phyloP scores from a whole-genome alignment of 1,140 invertebrate genomes.

The Aporrectodea caliginosa region DNA sequence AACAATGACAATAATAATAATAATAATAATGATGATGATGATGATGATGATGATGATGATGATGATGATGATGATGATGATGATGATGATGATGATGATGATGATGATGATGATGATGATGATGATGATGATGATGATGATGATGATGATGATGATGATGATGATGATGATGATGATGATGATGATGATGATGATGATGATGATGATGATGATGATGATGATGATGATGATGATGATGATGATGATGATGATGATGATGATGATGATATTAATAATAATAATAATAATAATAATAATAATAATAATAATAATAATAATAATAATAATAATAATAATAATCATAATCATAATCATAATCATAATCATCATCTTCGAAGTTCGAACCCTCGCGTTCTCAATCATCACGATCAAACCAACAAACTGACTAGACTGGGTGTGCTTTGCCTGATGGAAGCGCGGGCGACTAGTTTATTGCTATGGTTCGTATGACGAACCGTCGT shows the following conservation, averaged over 20 bases:
- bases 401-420: too few relatives aligned
- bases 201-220: constrained; percentile 13
- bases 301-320: constrained; percentile 10
- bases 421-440: not conserved
- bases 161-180: constrained; percentile 21
- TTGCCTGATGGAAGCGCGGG: not conserved
- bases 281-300: constrained; percentile 11
- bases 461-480: not conserved
- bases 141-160: constrained; percentile 14
- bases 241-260: constrained; percentile 18
- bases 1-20: not conserved
- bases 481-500: not conserved
- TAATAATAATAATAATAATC: not conserved
- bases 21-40: not conserved
- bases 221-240: constrained; percentile 12
- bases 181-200: constrained; percentile 14
- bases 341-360: not conserved
- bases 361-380: not conserved
- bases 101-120: not conserved
- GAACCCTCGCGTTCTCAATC: not conserved
- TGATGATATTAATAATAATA: not conserved
- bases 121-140: constrained; percentile 16
- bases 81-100: constrained; percentile 2
- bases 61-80: constrained; percentile 2
- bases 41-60: constrained; percentile 3